Evolutionary conservation across 2,888 invertebrate species (phyloP).

Genomic region (Tetranychus truncatus): DNA sequence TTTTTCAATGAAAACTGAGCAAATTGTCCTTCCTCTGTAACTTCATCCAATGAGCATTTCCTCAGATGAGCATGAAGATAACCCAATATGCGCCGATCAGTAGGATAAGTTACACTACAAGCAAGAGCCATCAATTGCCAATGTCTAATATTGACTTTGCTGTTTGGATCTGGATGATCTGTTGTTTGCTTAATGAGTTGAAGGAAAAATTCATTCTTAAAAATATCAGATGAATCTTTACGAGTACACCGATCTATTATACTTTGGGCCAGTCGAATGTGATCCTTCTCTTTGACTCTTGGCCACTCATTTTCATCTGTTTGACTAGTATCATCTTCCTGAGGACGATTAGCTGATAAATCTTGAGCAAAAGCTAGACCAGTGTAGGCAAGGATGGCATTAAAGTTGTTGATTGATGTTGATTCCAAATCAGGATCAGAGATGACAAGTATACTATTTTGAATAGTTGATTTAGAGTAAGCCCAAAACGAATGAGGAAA

Average conservation of each 20-base stretch:
- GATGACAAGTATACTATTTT: slow-evolving; percentile 63
- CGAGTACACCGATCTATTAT: slow-evolving; percentile 77
- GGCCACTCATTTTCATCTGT: slow-evolving; percentile 15
- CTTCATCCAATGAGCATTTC: slow-evolving; percentile 64
- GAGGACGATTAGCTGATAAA: neutral
- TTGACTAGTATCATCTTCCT: neutral
- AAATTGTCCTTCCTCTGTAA: slow-evolving; percentile 82
- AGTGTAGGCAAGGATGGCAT: slow-evolving; percentile 68
- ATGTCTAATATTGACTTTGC: slow-evolving; percentile 65
- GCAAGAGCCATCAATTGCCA: slow-evolving; percentile 72
- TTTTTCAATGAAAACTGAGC: slow-evolving; percentile 69
- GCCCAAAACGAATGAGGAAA: slow-evolving; percentile 45
- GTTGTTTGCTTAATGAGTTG: slow-evolving; percentile 86
- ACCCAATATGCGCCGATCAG: slow-evolving; percentile 62
- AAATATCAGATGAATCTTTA: slow-evolving; percentile 46
- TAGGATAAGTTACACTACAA: slow-evolving; percentile 64
- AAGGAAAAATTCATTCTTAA: slow-evolving; percentile 71
- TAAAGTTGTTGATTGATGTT: slow-evolving; percentile 67
- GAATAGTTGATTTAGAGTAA: slow-evolving; percentile 57
- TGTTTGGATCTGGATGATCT: slow-evolving; percentile 51
- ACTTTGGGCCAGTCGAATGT: slow-evolving; percentile 66
- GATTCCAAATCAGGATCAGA: slow-evolving; percentile 65
- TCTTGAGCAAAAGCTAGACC: slow-evolving; percentile 43
- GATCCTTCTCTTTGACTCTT: slow-evolving; percentile 49
- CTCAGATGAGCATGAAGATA: slow-evolving; percentile 74